Evolutionary conservation across 2,797 vertebrate species (phyloP), one percentile per base, ranked within the genome.

Genomic region (Coranthus polyacanthus): DNA sequence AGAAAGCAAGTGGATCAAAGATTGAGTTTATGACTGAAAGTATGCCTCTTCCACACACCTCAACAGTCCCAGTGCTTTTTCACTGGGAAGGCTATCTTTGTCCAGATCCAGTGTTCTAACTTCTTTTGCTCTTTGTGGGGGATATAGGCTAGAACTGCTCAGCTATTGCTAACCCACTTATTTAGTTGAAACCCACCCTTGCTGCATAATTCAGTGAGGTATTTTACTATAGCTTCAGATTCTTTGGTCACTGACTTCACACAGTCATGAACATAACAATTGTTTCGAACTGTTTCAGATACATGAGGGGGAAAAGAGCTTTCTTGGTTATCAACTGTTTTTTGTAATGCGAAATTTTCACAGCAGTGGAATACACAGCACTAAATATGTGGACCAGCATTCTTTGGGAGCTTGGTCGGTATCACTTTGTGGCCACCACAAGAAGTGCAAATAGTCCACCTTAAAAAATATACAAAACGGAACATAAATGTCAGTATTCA

Each of bases 1-100:
- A 41, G 24, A 42, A 51, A 51, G 1, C 37, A 20, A 18, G 34
- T 12, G 34, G 43, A 15, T 58, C 56, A 21, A 62, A 20, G 24
- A 47, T 17, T 10, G 49, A 64, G 6, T 39, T 53, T 1, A 53
- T 12, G 0, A 45, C 42, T 3, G 46, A 62, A 15, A 42, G 39
- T 1, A 44, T 52, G 1, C 26, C 60, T 63, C 26, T 16, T 63
- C 24, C 11, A 44, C 39, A 15, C 18, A 63, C 37, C 59, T 51
- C 2, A 36, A 29, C 29, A 53, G 15, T 6, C 50, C 50, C n/a
- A 65, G 4, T 6, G 12, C n/a, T 54, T 29, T 65, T 38, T 45
- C 42, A 15, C 5, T 12, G 5, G 41, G 49, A 0, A 45, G 50
- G 8, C 21, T 18, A 5, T 54, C 41, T 26, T 54, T 54, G n/a